Base-by-base conservation (phyloP, 2,888 invertebrate species). In the Dynastes hyllus region DNA sequence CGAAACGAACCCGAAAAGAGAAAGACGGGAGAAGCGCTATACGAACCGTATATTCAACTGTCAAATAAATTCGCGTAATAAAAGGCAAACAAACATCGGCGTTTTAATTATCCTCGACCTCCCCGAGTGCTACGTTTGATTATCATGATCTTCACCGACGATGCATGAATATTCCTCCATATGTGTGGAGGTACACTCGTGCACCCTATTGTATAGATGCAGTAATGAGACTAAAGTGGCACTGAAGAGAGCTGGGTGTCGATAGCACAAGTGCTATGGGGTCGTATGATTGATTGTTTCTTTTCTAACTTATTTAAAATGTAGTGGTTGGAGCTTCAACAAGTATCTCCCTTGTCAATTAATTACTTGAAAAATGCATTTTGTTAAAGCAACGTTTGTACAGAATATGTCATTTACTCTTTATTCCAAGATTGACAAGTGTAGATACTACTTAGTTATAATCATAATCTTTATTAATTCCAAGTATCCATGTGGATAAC, bases 1-100 rank as follows among this genome's bases (percentile, higher is more conserved):
- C 32, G 63, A 32, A 63, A 13, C 63, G 29, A 5, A 13, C 63
- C 22, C 3, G 63, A 2, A 9, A 63, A 32, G 63, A 63, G 63
- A 32, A 63, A 63, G 63, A 63, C 13, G 27, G 29, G 6, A 13
- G 32, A 6, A 32, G 29, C 13, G 63, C 13, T 29, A 11, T 13
- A 63, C 29, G 29, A 3, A 63, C 13, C 27, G 29, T 63, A 63
- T 29, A 63, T 63, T 29, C 32, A 63, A 32, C 63, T 63, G 32
- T 63, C 63, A 63, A 63, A 63, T 63, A 63, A 63, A 63, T 63
- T 63, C 63, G 63, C 29, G 32, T 63, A 63, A 63, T 63, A 63
- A 63, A 63, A 63, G 63, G 63, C 63, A 63, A 63, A 63, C 63
- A 63, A 63, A 63, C 63, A 63, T 63, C 63, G 29, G 63, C 13